Evolutionary conservation across 2,888 invertebrate species (phyloP).

Genomic region (Netelia virgata): DNA sequence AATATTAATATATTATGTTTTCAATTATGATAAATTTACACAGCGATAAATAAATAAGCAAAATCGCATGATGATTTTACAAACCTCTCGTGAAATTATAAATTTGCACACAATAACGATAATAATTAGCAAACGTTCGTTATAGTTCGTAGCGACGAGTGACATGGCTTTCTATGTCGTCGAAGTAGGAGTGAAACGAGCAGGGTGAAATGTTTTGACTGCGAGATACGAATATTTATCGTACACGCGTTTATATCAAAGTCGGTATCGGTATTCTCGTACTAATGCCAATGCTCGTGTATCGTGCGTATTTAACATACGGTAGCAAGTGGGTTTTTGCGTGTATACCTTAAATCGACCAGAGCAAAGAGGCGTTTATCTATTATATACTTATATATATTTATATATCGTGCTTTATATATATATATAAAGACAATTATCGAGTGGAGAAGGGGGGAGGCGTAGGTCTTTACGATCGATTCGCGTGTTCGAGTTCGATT

Average conservation of each 20-base stretch:
- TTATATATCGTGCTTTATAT: neutral
- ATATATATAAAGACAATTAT: constrained; percentile 31
- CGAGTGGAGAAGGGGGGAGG: constrained; percentile 26
- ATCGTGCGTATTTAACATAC: neutral
- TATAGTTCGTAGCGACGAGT: too few relatives aligned
- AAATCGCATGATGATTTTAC: too few relatives aligned
- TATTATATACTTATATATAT: too few relatives aligned
- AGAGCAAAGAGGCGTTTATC: too few relatives aligned
- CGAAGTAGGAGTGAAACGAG: constrained; percentile 41
- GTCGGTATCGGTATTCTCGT: neutral
- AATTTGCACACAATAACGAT: constrained; percentile 23
- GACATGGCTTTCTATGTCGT: constrained; percentile 58
- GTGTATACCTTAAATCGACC: neutral
- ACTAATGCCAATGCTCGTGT: neutral
- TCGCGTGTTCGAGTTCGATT: constrained; percentile 59
- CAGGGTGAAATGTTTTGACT: constrained; percentile 71
- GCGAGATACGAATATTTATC: constrained; percentile 67
- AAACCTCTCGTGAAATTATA: neutral
- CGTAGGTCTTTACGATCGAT: constrained; percentile 57
- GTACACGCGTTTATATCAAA: neutral
- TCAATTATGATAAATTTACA: too few relatives aligned
- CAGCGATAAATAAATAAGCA: too few relatives aligned
- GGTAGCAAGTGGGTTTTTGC: neutral
- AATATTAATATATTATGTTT: too few relatives aligned
- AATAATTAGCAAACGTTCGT: neutral